A percentile compares a stretch with the other conserved stretches of the same genome.
These are phyloP conservation scores for Acropora yongei DNA, from an alignment of 64 coral and sea anemone genomes.

Conservation along the genomic window DNA sequence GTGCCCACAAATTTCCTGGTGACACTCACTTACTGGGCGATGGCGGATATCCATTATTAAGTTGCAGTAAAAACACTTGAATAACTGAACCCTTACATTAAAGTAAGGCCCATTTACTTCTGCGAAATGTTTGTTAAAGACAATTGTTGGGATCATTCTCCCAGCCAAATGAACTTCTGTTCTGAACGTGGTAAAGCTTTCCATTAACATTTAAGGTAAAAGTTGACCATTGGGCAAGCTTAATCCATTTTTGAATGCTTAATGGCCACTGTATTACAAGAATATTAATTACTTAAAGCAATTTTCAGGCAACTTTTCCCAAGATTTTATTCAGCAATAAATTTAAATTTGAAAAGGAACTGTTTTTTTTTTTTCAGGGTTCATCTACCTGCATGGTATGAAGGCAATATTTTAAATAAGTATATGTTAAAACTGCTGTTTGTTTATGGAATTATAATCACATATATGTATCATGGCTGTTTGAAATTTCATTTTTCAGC, in stretches of 20 bases:
- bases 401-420: no score
- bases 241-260: conserved; percentile 4
- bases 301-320: no score
- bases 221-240: background rate
- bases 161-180: background rate
- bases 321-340: no score
- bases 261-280: conserved; percentile 1
- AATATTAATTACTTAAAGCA: conserved; percentile 18
- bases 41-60: background rate
- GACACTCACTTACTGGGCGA: conserved; percentile 29
- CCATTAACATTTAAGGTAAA: conserved; percentile 8
- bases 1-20: conserved; percentile 20
- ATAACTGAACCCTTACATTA: conserved; percentile 6
- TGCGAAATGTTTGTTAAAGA: conserved; percentile 2
- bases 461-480: no score
- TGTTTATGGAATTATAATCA: no score
- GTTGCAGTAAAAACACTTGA: background rate
- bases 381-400: no score
- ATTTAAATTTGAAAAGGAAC: no score
- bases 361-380: no score
- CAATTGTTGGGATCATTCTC: conserved; percentile 15
- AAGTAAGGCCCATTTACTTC: conserved; percentile 1
- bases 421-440: no score
- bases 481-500: no score
- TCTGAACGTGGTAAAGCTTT: background rate